phyloP scores from a whole-genome alignment of 2,888 invertebrate species.

The Monoplex corrugatus region DNA sequence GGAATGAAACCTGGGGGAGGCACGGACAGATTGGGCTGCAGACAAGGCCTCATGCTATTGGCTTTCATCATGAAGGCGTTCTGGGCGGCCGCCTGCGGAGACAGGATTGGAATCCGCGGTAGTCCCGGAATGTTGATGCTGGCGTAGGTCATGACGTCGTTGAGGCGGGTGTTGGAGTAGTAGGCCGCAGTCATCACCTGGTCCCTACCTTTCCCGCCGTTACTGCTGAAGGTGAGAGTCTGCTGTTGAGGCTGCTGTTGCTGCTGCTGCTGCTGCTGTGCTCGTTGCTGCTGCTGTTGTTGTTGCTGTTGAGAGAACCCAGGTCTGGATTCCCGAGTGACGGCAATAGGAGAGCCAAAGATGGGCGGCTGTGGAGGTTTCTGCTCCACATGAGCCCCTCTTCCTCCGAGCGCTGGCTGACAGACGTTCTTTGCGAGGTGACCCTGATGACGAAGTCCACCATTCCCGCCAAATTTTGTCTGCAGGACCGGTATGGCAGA shows the following conservation, averaged over 20 bases:
- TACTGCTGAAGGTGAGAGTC: slow-evolving; percentile 1
- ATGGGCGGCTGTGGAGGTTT: slow-evolving; percentile 1
- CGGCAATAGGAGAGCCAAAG: background rate
- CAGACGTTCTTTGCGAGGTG: background rate
- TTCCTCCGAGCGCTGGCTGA: background rate
- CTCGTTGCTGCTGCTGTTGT: slow-evolving; percentile 29
- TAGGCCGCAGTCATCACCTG: slow-evolving; percentile 47
- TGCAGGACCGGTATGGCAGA: background rate
- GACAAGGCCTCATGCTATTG: slow-evolving; percentile 46
- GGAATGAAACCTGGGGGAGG: slow-evolving; percentile 50
- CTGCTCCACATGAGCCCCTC: slow-evolving; percentile 5
- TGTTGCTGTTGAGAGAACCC: slow-evolving; percentile 31
- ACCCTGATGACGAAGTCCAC: background rate
- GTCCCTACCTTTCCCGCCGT: slow-evolving; percentile 41
- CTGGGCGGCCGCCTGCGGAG: slow-evolving; percentile 48
- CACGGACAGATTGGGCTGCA: slow-evolving; percentile 50
- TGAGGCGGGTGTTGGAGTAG: slow-evolving; percentile 47
- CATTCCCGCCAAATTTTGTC: background rate
- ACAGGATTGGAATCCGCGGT: slow-evolving; percentile 47
- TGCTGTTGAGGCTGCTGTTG: slow-evolving; percentile 42
- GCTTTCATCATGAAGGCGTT: slow-evolving; percentile 48
- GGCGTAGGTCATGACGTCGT: slow-evolving; percentile 50
- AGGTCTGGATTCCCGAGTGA: slow-evolving; percentile 21
- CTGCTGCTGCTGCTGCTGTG: slow-evolving; percentile 15
- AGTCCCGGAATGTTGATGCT: slow-evolving; percentile 51